Conservation (phyloP, 2,888 invertebrate genomes). For the Sphaerophoria taeniata region DNA sequence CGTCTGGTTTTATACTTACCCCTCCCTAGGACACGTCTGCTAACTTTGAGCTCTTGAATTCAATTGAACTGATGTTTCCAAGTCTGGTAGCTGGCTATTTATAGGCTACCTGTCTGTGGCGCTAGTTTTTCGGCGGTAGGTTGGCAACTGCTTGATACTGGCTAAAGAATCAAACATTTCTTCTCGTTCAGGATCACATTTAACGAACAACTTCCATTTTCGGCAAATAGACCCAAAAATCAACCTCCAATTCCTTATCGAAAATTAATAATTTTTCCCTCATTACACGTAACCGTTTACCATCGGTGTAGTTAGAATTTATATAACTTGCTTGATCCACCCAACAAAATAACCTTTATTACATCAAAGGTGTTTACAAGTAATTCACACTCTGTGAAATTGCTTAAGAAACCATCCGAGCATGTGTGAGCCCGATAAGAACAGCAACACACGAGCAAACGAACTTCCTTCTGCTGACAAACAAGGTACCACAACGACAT, state of each 20-base stretch:
- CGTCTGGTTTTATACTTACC: too few relatives aligned
- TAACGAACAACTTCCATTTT: too few relatives aligned
- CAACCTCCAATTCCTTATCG: slow-evolving; percentile 11
- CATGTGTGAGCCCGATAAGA: slow-evolving; percentile 73
- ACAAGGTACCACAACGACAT: slow-evolving; percentile 67
- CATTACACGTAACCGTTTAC: slow-evolving; percentile 13
- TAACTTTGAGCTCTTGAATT: too few relatives aligned
- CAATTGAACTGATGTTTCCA: too few relatives aligned
- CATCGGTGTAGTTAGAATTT: slow-evolving; percentile 5
- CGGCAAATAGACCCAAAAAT: slow-evolving; percentile 3
- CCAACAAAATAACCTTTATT: slow-evolving; percentile 61
- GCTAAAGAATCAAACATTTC: too few relatives aligned
- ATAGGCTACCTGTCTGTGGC: too few relatives aligned
- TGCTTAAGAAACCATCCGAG: slow-evolving; percentile 70
- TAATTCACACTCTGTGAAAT: slow-evolving; percentile 69
- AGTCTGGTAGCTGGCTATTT: too few relatives aligned
- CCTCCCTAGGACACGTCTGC: too few relatives aligned
- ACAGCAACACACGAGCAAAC: background rate
- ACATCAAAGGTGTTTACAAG: slow-evolving; percentile 73
- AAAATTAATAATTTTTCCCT: slow-evolving; percentile 41
- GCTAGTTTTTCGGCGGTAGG: too few relatives aligned
- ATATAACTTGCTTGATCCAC: background rate
- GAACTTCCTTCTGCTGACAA: slow-evolving; percentile 36
- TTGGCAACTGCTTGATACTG: too few relatives aligned
- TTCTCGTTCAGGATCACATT: too few relatives aligned